Base-by-base conservation (phyloP, 2,113 vertebrate species). In the Gorsachius goisagi region DNA sequence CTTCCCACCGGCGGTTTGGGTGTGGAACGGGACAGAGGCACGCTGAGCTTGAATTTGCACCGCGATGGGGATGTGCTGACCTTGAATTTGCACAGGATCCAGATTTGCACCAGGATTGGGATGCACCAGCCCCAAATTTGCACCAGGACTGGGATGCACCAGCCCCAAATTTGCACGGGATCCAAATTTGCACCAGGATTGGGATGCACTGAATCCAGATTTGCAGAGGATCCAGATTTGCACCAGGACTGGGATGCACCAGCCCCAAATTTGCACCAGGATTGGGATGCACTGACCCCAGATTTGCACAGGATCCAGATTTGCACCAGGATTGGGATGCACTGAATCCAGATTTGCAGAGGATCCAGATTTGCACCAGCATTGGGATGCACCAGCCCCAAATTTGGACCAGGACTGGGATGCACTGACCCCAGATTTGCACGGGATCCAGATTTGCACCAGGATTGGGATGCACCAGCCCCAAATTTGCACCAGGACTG, bases 1-100 rank as follows among this genome's bases (percentile, higher is more conserved):
- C 28, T 12, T n/a, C 52, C 26, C 63, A 12, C 21, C 41, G 1
- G 6, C 5, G 3, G 24, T 21, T 27, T 21, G 53, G 44, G 22
- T 9, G 64, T 11, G 52, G 50, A 15, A 12, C 1, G 12, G 62
- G 63, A 12, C 3, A 8, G 44, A 28, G 66, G 7, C 2, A 32
- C 1, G 19, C 49, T 3, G 37, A 17, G 3, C 49, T 12, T 13
- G 45, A 8, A 32, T 53, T 63, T 20, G 26, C 44, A 45, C 32
- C 12, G 2, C 3, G 30, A 16, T 3, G n/a, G 32, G 37, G 71
- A 44, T 15, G 37, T 22, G 3, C 17, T 0, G 7, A 12, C 5
- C 17, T 23, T 23, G 2, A 6, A 17, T 32, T 39, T 24, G 15
- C 50, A 19, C 15, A 0, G 28, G 35, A 17, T 16, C 27, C 15